A percentile compares a stretch with the other conserved stretches of the same genome.
phyloP scores from a whole-genome alignment of 2,888 invertebrate genomes.

The Clepsis dumicolana region DNA sequence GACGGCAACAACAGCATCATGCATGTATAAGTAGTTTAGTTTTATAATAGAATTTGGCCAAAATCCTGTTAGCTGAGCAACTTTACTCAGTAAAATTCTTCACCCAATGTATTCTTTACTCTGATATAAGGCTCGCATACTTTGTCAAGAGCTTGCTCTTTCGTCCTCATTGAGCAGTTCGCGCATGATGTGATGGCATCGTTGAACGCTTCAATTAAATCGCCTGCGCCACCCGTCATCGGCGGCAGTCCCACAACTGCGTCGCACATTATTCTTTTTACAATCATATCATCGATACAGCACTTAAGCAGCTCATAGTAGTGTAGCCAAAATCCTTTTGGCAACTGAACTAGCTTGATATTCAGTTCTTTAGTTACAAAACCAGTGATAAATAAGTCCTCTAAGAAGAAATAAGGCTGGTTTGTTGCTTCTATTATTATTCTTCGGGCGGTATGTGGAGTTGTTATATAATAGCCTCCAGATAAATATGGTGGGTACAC shows the following conservation, averaged over 20 bases:
- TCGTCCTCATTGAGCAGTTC: slow-evolving; percentile 80
- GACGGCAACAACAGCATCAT: no score
- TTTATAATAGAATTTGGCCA: no score
- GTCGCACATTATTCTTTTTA: slow-evolving; percentile 87
- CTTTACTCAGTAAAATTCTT: not conserved
- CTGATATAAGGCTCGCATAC: slow-evolving; percentile 81
- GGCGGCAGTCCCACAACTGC: slow-evolving; percentile 88
- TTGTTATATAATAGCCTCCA: slow-evolving; percentile 94
- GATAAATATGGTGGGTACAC: slow-evolving; percentile 92
- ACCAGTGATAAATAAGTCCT: slow-evolving; percentile 95
- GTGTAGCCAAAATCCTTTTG: slow-evolving; percentile 88
- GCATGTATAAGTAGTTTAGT: no score
- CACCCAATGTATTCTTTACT: not conserved
- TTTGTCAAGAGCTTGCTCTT: slow-evolving; percentile 79
- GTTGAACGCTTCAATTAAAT: slow-evolving; percentile 89
- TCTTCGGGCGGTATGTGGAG: slow-evolving; percentile 86
- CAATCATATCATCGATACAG: slow-evolving; percentile 88
- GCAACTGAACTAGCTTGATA: slow-evolving; percentile 86
- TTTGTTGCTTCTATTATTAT: slow-evolving; percentile 84
- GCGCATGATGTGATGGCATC: slow-evolving; percentile 87
- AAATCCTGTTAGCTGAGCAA: not conserved
- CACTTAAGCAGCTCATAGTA: slow-evolving; percentile 91
- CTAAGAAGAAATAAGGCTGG: slow-evolving; percentile 95
- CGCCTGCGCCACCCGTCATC: slow-evolving; percentile 90
- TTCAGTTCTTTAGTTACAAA: slow-evolving; percentile 87